phyloP scores from a whole-genome alignment of 1,140 invertebrate genomes.

The Pseudobourletiella spinata region DNA sequence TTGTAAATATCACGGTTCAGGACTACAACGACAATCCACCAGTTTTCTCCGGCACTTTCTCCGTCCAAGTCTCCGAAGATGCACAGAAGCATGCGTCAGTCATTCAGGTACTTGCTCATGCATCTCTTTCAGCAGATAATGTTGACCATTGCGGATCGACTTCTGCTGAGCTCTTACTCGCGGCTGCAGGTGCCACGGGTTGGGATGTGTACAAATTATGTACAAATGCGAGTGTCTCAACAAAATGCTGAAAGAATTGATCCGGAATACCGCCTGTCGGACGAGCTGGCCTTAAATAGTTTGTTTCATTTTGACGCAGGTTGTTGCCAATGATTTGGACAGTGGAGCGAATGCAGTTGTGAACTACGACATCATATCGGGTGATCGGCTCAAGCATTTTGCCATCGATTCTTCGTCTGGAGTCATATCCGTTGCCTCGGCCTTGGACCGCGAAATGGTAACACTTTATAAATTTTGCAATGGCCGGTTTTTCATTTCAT shows the following conservation, averaged over 20 bases:
- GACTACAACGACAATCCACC: slow-evolving; percentile 81
- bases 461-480: too few species aligned
- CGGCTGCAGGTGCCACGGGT: too few species aligned
- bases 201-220: too few species aligned
- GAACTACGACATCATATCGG: slow-evolving; percentile 65
- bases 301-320: slow-evolving; percentile 39
- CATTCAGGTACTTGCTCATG: slow-evolving; percentile 47
- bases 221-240: too few species aligned
- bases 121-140: too few species aligned
- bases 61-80: slow-evolving; percentile 68
- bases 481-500: too few species aligned
- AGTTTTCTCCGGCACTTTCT: slow-evolving; percentile 50
- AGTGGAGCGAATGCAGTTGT: slow-evolving; percentile 68
- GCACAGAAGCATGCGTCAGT: slow-evolving; percentile 58
- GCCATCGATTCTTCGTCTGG: slow-evolving; percentile 66
- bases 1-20: slow-evolving; percentile 74
- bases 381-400: slow-evolving; percentile 69
- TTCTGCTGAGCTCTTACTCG: too few species aligned
- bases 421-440: slow-evolving; percentile 60
- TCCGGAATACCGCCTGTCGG: too few species aligned
- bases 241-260: too few species aligned
- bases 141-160: too few species aligned
- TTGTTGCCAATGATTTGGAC: slow-evolving; percentile 69
- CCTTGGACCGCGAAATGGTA: slow-evolving; percentile 73
- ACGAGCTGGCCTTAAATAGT: background rate